phyloP scores from a whole-genome alignment of 2,797 vertebrate genomes.

The Pitangus sulphuratus region DNA sequence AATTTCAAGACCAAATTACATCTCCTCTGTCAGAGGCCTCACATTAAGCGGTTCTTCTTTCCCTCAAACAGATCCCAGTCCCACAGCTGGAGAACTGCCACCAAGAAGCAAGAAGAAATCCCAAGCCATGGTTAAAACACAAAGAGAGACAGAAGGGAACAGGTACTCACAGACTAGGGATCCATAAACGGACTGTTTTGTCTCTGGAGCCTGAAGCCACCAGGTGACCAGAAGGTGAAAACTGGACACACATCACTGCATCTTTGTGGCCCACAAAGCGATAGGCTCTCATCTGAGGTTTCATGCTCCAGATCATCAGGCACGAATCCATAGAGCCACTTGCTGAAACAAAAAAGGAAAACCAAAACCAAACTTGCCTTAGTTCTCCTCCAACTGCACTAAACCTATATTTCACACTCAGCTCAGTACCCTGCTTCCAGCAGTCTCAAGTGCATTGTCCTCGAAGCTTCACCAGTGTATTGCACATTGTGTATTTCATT shows the following conservation, averaged over 20 bases:
- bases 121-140: background rate
- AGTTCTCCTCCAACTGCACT: background rate
- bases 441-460: background rate
- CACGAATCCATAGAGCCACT: constrained; percentile 92
- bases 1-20: background rate
- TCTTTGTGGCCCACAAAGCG: constrained; percentile 94
- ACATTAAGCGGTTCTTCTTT: background rate
- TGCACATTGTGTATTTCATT: background rate
- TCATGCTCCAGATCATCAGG: constrained; percentile 97
- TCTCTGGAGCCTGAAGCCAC: constrained; percentile 94
- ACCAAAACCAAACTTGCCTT: background rate
- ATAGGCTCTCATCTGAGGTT: constrained; percentile 90
- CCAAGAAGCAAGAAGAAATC: background rate
- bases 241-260: constrained; percentile 87
- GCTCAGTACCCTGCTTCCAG: background rate
- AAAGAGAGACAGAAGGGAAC: background rate
- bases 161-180: constrained; percentile 89
- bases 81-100: background rate
- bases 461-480: background rate
- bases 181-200: constrained; percentile 94
- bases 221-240: constrained; percentile 94
- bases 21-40: background rate
- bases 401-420: background rate
- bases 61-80: background rate
- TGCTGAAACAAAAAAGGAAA: constrained; percentile 69